Evolutionary conservation across 2,113 vertebrate genomes (phyloP).

Genomic region (Apodemus speciosus): DNA sequence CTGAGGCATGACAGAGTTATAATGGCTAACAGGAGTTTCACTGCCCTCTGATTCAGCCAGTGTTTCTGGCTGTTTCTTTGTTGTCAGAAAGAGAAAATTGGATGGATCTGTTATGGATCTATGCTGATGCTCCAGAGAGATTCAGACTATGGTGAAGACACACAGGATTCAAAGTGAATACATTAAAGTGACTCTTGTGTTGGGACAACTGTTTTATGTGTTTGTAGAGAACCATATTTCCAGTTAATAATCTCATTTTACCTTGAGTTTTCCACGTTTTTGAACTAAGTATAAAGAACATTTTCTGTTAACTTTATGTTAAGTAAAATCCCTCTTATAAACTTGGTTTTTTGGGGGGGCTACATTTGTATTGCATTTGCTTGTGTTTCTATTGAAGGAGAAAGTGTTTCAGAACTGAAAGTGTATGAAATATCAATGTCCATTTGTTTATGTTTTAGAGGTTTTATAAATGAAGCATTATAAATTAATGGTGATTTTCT

Average conservation of each 20-base stretch:
- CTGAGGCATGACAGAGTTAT: background rate
- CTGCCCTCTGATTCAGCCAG: conserved; percentile 37
- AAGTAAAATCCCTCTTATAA: background rate
- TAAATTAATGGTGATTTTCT: conserved; percentile 13
- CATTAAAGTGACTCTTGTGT: conserved; percentile 39
- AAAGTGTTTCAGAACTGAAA: background rate
- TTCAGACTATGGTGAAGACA: conserved; percentile 4
- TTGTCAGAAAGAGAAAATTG: conserved; percentile 62
- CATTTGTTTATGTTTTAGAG: background rate
- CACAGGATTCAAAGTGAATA: conserved; percentile 23
- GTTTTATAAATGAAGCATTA: background rate
- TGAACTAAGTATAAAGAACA: conserved; percentile 8
- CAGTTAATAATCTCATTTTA: conserved; percentile 55
- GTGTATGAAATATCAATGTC: conserved; percentile 14
- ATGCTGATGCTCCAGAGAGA: conserved; percentile 37
- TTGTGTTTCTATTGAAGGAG: conserved; percentile 28
- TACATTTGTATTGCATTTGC: conserved; percentile 12
- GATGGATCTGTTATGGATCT: conserved; percentile 14
- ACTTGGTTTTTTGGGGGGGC: conserved; percentile 19
- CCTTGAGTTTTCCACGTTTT: conserved; percentile 16
- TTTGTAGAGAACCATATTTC: conserved; percentile 22
- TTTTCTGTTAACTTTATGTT: conserved; percentile 9
- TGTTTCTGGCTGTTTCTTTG: conserved; percentile 62
- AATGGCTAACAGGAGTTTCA: conserved; percentile 7
- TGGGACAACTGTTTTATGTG: conserved; percentile 27